Conservation (phyloP, 2,888 invertebrate genomes). For the Aelia acuminata region DNA sequence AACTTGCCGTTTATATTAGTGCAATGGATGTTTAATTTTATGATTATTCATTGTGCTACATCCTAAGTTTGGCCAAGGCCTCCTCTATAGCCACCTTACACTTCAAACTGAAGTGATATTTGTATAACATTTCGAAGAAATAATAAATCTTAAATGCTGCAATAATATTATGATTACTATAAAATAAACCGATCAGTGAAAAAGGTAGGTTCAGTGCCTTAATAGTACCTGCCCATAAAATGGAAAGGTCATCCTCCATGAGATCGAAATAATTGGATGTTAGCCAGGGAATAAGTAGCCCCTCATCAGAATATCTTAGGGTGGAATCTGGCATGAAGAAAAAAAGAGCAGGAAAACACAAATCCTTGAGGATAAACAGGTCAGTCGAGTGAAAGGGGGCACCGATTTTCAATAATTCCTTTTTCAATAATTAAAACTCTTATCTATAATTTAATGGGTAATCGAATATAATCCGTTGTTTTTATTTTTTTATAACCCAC, state of each 20-base stretch:
- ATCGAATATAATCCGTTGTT: too few species aligned
- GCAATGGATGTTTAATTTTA: too few species aligned
- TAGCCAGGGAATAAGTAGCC: neutral
- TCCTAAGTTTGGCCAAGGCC: too few species aligned
- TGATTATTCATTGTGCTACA: too few species aligned
- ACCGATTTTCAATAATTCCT: neutral
- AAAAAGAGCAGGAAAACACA: neutral
- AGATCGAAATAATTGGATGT: neutral
- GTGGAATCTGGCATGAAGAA: neutral
- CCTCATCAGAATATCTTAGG: neutral
- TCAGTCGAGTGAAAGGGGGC: neutral
- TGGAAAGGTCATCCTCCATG: neutral
- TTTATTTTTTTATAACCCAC: too few species aligned
- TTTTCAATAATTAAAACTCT: neutral
- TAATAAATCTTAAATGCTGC: too few species aligned
- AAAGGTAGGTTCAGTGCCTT: neutral
- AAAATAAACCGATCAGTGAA: neutral
- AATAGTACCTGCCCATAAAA: neutral
- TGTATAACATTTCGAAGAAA: too few species aligned
- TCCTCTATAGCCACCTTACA: too few species aligned
- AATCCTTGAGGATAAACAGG: neutral
- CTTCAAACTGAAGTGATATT: too few species aligned
- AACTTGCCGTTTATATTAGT: too few species aligned
- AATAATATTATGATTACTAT: neutral
- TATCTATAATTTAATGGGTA: too few species aligned